Conservation (phyloP, 2,888 invertebrate genomes). For the Lasioglossum leucozonium region DNA sequence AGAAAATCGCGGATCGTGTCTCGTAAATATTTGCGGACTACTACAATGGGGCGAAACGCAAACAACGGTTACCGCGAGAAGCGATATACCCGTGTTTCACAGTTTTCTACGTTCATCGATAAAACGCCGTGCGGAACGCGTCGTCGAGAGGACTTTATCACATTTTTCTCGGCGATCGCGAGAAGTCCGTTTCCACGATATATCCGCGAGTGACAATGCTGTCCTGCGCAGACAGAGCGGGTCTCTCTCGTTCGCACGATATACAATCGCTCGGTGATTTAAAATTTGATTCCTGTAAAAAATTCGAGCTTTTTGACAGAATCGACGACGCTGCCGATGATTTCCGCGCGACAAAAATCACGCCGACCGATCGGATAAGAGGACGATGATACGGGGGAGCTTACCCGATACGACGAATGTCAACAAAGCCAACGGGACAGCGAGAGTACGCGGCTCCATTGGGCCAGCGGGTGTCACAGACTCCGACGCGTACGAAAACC, state of each 20-base stretch:
- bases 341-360: background rate
- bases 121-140: constrained; percentile 15
- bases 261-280: constrained; percentile 27
- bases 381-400: constrained; percentile 12
- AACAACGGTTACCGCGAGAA: constrained; percentile 37
- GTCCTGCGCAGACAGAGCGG: constrained; percentile 25
- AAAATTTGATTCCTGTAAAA: constrained; percentile 28
- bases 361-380: background rate
- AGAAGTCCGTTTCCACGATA: constrained; percentile 25
- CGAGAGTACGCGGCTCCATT: constrained; percentile 74
- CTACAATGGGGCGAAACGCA: constrained; percentile 32
- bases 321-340: background rate
- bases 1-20: constrained; percentile 58
- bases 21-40: constrained; percentile 63
- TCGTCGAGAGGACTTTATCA: constrained; percentile 4
- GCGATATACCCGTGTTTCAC: constrained; percentile 40
- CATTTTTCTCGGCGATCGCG: constrained; percentile 1
- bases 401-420: constrained; percentile 73
- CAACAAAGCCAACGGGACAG: constrained; percentile 73
- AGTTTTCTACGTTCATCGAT: constrained; percentile 30
- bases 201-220: constrained; percentile 27
- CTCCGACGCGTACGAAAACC: constrained; percentile 70
- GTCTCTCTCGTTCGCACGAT: constrained; percentile 14
- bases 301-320: background rate
- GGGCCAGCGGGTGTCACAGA: constrained; percentile 72